Evolutionary conservation across 2,888 invertebrate species (phyloP).

Genomic region (Drosophila pseudotalamancana): DNA sequence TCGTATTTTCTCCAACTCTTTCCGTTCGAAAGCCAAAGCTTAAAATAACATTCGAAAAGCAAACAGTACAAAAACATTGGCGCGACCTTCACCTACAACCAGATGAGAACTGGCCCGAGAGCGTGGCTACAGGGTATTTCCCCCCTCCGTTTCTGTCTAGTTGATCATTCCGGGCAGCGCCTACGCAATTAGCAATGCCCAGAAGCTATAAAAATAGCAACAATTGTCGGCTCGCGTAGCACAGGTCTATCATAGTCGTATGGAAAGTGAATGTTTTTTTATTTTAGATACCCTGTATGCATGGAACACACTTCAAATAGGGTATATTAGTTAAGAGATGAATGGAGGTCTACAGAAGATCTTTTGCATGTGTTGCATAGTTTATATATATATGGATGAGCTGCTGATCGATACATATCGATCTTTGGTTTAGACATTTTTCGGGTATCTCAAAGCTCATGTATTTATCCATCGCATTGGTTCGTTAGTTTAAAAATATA

Average conservation of each 20-base stretch:
- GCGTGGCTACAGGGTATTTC: neutral
- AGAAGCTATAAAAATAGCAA: slow-evolving; percentile 53
- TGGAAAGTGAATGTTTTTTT: slow-evolving; percentile 64
- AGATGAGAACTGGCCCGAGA: slow-evolving; percentile 21
- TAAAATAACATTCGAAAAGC: slow-evolving; percentile 53
- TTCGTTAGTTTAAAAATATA: no score
- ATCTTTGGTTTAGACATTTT: neutral
- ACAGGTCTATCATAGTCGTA: slow-evolving; percentile 35
- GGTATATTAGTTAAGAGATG: neutral
- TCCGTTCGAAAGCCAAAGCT: slow-evolving; percentile 1
- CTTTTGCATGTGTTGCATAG: neutral
- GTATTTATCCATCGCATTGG: no score
- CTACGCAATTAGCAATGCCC: slow-evolving; percentile 73
- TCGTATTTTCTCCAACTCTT: neutral
- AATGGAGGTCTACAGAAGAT: neutral
- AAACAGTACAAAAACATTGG: slow-evolving; percentile 49
- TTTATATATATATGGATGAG: no score
- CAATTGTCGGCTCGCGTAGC: slow-evolving; percentile 38
- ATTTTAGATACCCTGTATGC: neutral
- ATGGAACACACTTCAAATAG: neutral
- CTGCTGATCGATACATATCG: neutral
- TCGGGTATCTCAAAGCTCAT: no score
- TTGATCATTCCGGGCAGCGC: slow-evolving; percentile 69
- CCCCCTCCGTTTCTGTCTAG: slow-evolving; percentile 21
- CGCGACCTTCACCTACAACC: slow-evolving; percentile 73